A percentile compares a stretch with the other conserved stretches of the same genome.
phyloP scores from a whole-genome alignment of 2,113 vertebrate genomes.

The Stegastes partitus region DNA sequence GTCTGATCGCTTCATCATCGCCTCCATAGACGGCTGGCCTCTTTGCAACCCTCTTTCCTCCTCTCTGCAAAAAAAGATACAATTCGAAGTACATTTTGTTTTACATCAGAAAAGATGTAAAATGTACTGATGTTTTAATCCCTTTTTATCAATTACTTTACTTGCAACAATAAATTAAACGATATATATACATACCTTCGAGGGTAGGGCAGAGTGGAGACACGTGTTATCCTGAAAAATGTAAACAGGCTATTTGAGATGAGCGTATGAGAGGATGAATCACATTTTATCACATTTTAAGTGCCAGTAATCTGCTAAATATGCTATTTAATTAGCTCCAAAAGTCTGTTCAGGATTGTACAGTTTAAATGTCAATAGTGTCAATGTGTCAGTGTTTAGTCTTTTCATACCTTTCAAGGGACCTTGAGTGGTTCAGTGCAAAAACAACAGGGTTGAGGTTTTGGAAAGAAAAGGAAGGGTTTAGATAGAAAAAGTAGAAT shows the following conservation, averaged over 20 bases:
- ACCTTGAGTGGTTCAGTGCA: slow-evolving; percentile 85
- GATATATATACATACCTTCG: slow-evolving; percentile 76
- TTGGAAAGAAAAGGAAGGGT: slow-evolving; percentile 73
- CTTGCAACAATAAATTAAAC: neutral
- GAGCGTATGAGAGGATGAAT: neutral
- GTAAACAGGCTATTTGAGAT: slow-evolving; percentile 16
- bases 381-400: slow-evolving; percentile 59
- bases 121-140: neutral
- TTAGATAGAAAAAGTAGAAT: slow-evolving; percentile 78
- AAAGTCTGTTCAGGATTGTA: neutral
- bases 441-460: slow-evolving; percentile 79
- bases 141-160: neutral
- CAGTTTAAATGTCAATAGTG: slow-evolving; percentile 33
- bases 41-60: slow-evolving; percentile 95
- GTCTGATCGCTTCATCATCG: slow-evolving; percentile 91
- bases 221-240: slow-evolving; percentile 82
- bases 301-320: neutral
- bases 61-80: slow-evolving; percentile 83
- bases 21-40: slow-evolving; percentile 90
- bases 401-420: slow-evolving; percentile 89
- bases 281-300: neutral
- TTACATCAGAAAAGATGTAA: neutral
- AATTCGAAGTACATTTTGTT: neutral
- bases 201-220: slow-evolving; percentile 82
- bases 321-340: neutral